phyloP scores from a whole-genome alignment of 1,140 invertebrate species.

The Listronotus bonariensis region DNA sequence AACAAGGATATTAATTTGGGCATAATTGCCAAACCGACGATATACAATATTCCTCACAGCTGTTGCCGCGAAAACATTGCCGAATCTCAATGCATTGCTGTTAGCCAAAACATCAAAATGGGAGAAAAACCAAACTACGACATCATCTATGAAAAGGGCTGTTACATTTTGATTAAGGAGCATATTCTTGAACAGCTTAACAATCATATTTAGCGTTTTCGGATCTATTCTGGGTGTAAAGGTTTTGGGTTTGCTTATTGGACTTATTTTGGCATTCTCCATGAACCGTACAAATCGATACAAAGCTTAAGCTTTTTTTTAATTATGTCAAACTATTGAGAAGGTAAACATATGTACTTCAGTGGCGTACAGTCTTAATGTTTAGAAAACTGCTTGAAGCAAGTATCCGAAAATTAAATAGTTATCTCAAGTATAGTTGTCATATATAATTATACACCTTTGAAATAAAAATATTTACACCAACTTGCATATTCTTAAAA shows the following conservation, averaged over 20 bases:
- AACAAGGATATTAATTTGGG: constrained; percentile 57
- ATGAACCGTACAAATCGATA: constrained; percentile 69
- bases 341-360: neutral
- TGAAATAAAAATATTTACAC: neutral
- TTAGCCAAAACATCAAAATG: constrained; percentile 45
- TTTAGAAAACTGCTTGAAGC: too few relatives aligned
- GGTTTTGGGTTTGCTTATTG: constrained; percentile 76
- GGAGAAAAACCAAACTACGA: constrained; percentile 43
- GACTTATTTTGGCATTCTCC: constrained; percentile 77
- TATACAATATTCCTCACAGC: constrained; percentile 58
- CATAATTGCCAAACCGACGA: constrained; percentile 46
- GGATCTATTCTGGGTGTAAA: constrained; percentile 70
- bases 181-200: constrained; percentile 64
- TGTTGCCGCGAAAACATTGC: constrained; percentile 55
- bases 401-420: too few relatives aligned
- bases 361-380: too few relatives aligned
- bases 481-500: neutral
- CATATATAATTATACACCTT: neutral
- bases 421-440: too few relatives aligned
- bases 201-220: constrained; percentile 67
- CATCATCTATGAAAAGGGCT: constrained; percentile 65
- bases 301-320: constrained; percentile 65
- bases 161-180: constrained; percentile 70
- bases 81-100: constrained; percentile 50
- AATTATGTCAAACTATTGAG: neutral